Conservation (phyloP, 2,797 vertebrate species). For the Arrhamphus sclerolepis region DNA sequence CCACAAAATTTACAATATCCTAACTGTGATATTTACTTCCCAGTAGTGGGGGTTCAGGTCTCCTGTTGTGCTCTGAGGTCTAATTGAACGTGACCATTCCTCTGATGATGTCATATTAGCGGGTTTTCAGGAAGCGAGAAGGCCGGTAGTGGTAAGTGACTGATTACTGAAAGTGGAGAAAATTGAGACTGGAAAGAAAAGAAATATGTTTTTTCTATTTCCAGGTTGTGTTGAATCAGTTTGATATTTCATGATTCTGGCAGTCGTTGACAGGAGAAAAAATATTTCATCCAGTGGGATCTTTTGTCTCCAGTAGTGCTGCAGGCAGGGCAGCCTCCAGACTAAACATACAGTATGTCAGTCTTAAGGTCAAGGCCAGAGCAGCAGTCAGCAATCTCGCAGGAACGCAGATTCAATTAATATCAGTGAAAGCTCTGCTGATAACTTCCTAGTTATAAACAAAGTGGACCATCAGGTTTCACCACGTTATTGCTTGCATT, state of each 20-base stretch:
- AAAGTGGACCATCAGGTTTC: conserved; percentile 40
- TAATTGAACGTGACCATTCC: conserved; percentile 63
- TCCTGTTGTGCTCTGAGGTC: conserved; percentile 41
- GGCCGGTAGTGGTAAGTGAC: conserved; percentile 35
- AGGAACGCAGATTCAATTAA: conserved; percentile 59
- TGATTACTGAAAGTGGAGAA: conserved; percentile 44
- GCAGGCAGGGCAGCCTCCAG: conserved; percentile 36
- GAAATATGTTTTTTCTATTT: conserved; percentile 44
- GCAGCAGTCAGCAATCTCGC: conserved; percentile 54
- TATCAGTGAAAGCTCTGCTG: conserved; percentile 51
- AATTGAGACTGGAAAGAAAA: conserved; percentile 35
- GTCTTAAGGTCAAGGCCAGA: conserved; percentile 57
- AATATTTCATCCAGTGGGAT: conserved; percentile 45
- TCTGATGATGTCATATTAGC: conserved; percentile 65
- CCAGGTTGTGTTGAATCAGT: conserved; percentile 55
- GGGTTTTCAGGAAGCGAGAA: conserved; percentile 50
- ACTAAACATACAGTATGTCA: conserved; percentile 47
- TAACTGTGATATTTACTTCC: conserved; percentile 66
- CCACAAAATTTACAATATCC: conserved; percentile 63
- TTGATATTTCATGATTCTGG: conserved; percentile 59
- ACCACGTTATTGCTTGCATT: conserved; percentile 38
- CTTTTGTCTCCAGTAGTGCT: conserved; percentile 50
- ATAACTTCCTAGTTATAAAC: conserved; percentile 53
- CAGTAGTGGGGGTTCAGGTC: conserved; percentile 55
- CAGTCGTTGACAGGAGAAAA: conserved; percentile 42